phyloP scores from a whole-genome alignment of 2,113 vertebrate species.

The Rhinolophus ferrumequinum region DNA sequence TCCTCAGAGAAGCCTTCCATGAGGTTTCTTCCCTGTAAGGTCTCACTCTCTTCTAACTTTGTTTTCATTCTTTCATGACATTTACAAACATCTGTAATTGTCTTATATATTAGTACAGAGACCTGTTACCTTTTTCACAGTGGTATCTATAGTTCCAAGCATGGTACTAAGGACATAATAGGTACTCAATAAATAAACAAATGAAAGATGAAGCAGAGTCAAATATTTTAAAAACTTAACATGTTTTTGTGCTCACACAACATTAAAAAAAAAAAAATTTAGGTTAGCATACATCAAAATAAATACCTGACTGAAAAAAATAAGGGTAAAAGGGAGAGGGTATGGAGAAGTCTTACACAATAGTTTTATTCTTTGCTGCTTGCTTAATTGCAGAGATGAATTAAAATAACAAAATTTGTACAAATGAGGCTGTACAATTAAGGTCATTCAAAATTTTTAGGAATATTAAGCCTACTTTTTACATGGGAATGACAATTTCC shows the following conservation, averaged over 20 bases:
- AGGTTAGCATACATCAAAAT: conserved; percentile 5
- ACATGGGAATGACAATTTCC: not conserved
- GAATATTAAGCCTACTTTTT: not conserved
- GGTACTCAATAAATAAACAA: not conserved
- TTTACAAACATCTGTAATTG: not conserved
- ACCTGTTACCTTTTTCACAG: not conserved
- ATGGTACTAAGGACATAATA: not conserved
- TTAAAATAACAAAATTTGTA: not conserved
- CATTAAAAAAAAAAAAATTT: not conserved
- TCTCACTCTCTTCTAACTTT: not conserved
- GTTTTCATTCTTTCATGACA: not conserved
- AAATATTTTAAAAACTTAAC: conserved; percentile 6
- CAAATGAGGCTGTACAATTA: conserved; percentile 13
- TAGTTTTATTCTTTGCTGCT: not conserved
- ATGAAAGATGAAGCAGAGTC: not conserved
- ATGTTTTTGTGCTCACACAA: not conserved
- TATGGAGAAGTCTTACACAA: not conserved
- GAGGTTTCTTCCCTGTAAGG: not conserved
- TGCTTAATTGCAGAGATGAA: not conserved
- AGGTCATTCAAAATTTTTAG: not conserved
- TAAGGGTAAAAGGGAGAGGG: not conserved
- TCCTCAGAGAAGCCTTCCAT: not conserved
- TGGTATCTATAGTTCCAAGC: not conserved
- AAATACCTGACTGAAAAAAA: not conserved
- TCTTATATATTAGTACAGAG: not conserved